These are phyloP conservation scores for Aselliscus stoliczkanus DNA, from an alignment of 2,797 vertebrate genomes.

Conservation along the genomic window DNA sequence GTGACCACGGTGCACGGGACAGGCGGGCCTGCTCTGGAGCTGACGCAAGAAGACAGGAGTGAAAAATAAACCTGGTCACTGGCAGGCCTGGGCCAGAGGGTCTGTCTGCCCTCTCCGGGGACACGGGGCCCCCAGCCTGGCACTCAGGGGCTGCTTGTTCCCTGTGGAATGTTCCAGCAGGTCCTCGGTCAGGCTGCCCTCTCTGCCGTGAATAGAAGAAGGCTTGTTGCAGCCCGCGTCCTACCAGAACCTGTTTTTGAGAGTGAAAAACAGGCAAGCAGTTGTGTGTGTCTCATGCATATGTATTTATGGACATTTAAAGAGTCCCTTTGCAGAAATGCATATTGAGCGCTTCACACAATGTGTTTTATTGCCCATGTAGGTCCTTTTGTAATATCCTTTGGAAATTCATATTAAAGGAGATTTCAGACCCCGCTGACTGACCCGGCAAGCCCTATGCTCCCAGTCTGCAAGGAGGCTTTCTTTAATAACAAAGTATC, in stretches of 20 bases:
- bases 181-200: fast-evolving
- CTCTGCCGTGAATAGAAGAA: background rate
- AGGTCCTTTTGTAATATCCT: slow-evolving; percentile 67
- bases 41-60: background rate
- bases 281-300: background rate
- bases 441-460: slow-evolving; percentile 38
- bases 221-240: fast-evolving
- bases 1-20: fast-evolving
- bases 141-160: background rate
- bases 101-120: background rate
- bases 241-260: background rate
- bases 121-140: fast-evolving
- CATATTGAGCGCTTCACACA: background rate
- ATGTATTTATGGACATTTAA: slow-evolving; percentile 1
- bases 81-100: background rate
- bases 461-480: slow-evolving; percentile 60
- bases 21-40: background rate
- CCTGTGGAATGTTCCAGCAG: fast-evolving
- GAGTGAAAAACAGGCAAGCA: background rate
- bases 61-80: background rate
- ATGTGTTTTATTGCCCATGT: slow-evolving; percentile 69
- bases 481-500: slow-evolving; percentile 74
- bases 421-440: slow-evolving; percentile 71
- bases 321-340: background rate
- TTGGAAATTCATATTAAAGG: slow-evolving; percentile 73